These are phyloP conservation scores for Cheilosia vernalis DNA, from an alignment of 2,888 invertebrate genomes.

Conservation along the genomic window DNA sequence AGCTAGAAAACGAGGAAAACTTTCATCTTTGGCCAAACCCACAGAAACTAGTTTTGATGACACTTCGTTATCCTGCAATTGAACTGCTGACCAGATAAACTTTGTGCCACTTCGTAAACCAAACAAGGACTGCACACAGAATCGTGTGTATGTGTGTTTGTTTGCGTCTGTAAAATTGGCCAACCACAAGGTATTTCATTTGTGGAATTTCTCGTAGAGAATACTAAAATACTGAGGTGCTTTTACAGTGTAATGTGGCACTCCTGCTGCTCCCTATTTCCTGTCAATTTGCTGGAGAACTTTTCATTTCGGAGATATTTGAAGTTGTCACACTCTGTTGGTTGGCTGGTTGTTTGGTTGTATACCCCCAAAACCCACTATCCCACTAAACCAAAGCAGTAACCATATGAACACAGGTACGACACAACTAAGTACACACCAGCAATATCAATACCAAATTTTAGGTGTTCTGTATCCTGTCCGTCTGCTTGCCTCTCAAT, in stretches of 20 bases:
- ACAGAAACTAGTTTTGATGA: conserved; percentile 62
- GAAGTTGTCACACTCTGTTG: conserved; percentile 18
- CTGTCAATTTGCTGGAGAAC: conserved; percentile 59
- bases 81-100: conserved; percentile 70
- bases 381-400: conserved; percentile 47
- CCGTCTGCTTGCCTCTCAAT: conserved; percentile 23
- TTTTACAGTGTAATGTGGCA: conserved; percentile 1
- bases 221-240: conserved; percentile 26
- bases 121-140: conserved; percentile 7
- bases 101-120: conserved; percentile 61
- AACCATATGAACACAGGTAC: conserved; percentile 52
- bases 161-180: conserved; percentile 50
- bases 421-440: neutral
- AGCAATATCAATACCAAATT: conserved; percentile 42
- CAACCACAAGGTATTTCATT: conserved; percentile 68
- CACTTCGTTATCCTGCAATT: conserved; percentile 75
- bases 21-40: neutral
- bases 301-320: conserved; percentile 56
- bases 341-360: conserved; percentile 3
- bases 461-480: conserved; percentile 33
- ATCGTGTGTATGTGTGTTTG: neutral
- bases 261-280: conserved; percentile 24
- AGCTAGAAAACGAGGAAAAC: conserved; percentile 2
- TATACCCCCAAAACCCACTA: conserved; percentile 33
- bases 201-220: conserved; percentile 35